Percentiles rank a stretch among this genome's conserved stretches.
phyloP scores from a whole-genome alignment of 2,888 invertebrate species.

The Latrodectus hesperus region DNA sequence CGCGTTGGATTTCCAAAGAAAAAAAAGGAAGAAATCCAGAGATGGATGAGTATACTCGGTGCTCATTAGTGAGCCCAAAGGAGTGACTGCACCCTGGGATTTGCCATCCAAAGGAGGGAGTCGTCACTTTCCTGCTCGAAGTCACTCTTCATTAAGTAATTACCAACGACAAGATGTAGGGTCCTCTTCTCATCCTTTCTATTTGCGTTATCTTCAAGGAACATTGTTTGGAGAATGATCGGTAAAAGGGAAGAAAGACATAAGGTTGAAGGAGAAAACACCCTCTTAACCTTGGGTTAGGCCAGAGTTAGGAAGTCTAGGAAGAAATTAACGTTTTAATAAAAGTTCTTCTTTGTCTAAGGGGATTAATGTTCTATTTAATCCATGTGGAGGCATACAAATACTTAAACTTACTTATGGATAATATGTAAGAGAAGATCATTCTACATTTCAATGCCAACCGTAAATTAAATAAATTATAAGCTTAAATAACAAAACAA shows the following conservation, averaged over 20 bases:
- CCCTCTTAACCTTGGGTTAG: conserved; percentile 7
- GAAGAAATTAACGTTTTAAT: not conserved
- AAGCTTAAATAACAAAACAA: no score
- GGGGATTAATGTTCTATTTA: no score
- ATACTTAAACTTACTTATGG: no score
- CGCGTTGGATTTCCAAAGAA: not conserved
- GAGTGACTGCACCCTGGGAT: not conserved
- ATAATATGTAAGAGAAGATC: no score
- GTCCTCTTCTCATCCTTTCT: not conserved
- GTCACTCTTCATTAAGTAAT: conserved; percentile 45
- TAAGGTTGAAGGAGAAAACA: not conserved
- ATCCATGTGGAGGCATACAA: no score
- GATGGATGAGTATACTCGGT: not conserved
- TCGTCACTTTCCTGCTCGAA: not conserved
- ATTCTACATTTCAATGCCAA: no score
- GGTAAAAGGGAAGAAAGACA: conserved; percentile 9
- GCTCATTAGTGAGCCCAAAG: not conserved
- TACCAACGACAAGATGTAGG: not conserved
- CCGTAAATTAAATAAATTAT: no score
- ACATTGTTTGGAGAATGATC: not conserved
- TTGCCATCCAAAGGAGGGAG: not conserved
- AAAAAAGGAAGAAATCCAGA: not conserved
- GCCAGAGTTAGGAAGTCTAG: not conserved
- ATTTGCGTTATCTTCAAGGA: conserved; percentile 12
- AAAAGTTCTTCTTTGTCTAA: not conserved